Evolutionary conservation across 1,140 invertebrate genomes (phyloP).

Genomic region (Drosophila nigrodunni): DNA sequence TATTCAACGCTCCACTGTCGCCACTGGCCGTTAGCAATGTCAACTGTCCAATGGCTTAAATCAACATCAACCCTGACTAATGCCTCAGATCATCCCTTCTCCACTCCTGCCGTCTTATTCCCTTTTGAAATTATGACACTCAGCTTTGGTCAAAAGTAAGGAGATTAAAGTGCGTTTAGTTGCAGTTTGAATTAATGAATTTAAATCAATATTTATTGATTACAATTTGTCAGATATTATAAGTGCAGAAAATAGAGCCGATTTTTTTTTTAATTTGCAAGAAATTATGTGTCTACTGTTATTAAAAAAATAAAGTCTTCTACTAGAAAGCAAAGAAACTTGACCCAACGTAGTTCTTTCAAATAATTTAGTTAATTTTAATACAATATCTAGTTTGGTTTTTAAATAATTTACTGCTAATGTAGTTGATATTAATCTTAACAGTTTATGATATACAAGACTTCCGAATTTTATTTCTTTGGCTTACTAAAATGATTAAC

Average conservation of each 20-base stretch:
- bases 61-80: slow-evolving; percentile 57
- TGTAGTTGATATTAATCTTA: too few species aligned
- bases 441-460: too few species aligned
- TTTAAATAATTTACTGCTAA: too few species aligned
- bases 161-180: slow-evolving; percentile 6
- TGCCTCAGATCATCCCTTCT: not conserved
- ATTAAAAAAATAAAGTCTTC: too few species aligned
- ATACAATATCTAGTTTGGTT: too few species aligned
- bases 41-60: slow-evolving; percentile 65
- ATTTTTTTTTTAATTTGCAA: not conserved
- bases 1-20: slow-evolving; percentile 30
- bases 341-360: too few species aligned
- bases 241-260: not conserved
- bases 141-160: slow-evolving; percentile 5
- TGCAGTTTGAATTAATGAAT: not conserved
- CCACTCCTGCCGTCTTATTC: not conserved
- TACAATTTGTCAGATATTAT: not conserved
- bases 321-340: too few species aligned
- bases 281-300: too few species aligned
- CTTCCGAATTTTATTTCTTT: too few species aligned
- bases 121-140: slow-evolving; percentile 4
- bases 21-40: slow-evolving; percentile 51
- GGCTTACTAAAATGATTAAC: too few species aligned
- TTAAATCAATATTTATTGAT: not conserved
- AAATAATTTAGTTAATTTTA: too few species aligned